These are phyloP conservation scores for Drosophila subobscura DNA, from an alignment of 1,140 invertebrate genomes.

Conservation along the genomic window DNA sequence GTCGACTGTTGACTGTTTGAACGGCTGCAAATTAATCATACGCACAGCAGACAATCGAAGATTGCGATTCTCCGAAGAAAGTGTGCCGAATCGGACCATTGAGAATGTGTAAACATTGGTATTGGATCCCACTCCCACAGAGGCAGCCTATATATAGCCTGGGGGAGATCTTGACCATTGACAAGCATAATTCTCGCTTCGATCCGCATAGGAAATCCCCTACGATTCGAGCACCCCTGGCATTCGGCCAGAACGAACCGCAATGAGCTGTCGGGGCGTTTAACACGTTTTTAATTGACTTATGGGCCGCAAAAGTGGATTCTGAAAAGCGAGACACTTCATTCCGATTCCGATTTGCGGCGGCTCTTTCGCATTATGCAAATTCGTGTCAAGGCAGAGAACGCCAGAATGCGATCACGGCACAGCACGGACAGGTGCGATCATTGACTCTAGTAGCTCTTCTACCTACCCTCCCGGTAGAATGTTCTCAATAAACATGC, in stretches of 20 bases:
- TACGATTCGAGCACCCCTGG: constrained; percentile 11
- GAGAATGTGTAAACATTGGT: neutral
- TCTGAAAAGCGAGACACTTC: constrained; percentile 25
- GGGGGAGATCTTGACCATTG: neutral
- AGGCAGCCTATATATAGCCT: constrained; percentile 19
- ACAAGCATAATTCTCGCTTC: constrained; percentile 23
- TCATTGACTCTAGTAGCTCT: constrained; percentile 48
- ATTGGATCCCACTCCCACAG: too few relatives aligned
- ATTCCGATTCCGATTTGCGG: neutral
- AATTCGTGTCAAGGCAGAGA: constrained; percentile 65
- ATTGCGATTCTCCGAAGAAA: constrained; percentile 45
- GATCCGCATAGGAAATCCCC: constrained; percentile 40
- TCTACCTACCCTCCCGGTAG: constrained; percentile 2
- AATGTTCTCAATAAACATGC: constrained; percentile 28
- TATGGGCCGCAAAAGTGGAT: constrained; percentile 38
- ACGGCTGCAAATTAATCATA: constrained; percentile 65
- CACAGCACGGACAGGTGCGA: constrained; percentile 24
- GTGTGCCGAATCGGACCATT: constrained; percentile 29
- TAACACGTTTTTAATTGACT: constrained; percentile 59
- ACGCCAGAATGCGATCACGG: too few relatives aligned
- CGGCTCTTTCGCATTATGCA: constrained; percentile 47
- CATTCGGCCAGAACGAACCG: constrained; percentile 23
- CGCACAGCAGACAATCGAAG: constrained; percentile 40
- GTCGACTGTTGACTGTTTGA: too few relatives aligned
- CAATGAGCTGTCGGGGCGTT: constrained; percentile 22